phyloP scores from a whole-genome alignment of 2,797 vertebrate species.

The Mormyrops boulengeri region DNA sequence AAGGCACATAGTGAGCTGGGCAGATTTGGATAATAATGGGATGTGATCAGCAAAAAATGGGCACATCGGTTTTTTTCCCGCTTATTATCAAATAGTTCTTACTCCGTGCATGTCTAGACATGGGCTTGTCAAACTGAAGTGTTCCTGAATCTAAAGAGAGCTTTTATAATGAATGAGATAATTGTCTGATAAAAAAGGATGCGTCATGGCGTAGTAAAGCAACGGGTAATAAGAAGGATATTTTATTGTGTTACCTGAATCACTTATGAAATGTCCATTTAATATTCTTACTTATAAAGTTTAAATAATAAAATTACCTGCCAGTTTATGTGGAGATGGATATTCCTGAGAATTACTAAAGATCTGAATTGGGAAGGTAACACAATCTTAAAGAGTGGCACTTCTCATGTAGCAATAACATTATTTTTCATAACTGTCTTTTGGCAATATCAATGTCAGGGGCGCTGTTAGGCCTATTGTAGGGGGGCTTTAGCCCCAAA shows the following conservation, averaged over 20 bases:
- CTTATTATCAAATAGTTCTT: not conserved
- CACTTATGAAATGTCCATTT: not conserved
- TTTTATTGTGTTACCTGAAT: not conserved
- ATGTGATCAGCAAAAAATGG: not conserved
- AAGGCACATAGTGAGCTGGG: not conserved
- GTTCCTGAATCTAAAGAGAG: not conserved
- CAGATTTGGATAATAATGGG: not conserved
- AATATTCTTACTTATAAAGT: not conserved
- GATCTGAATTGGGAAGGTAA: not conserved
- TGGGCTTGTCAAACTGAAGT: not conserved
- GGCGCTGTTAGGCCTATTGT: not conserved
- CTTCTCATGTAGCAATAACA: not conserved
- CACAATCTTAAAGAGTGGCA: not conserved
- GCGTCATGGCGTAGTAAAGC: not conserved
- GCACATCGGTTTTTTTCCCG: not conserved
- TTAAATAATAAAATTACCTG: not conserved
- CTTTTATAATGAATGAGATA: not conserved
- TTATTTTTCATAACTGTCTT: not conserved
- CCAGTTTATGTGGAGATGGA: not conserved
- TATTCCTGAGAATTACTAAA: not conserved
- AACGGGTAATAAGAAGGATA: not conserved
- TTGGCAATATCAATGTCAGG: not conserved
- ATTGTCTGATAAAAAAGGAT: not conserved
- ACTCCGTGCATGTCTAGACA: not conserved
- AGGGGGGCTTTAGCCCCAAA: not conserved